phyloP scores from a whole-genome alignment of 2,113 vertebrate species.

The Progne subis region DNA sequence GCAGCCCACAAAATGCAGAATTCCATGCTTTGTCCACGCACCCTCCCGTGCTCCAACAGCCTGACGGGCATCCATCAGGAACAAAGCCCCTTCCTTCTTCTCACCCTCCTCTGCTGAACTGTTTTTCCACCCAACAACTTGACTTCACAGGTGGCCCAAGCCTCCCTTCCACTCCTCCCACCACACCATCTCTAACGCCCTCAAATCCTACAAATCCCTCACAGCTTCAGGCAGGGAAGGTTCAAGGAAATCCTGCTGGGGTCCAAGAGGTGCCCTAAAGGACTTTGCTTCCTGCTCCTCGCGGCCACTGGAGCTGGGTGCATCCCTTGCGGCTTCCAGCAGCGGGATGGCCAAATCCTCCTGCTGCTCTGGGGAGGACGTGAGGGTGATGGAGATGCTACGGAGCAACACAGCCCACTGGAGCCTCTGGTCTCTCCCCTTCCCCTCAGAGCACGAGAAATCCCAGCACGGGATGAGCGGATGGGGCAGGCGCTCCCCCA shows the following conservation, averaged over 20 bases:
- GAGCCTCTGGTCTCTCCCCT: not conserved
- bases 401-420: fast-evolving
- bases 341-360: not conserved
- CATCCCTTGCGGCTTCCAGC: fast-evolving
- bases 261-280: not conserved
- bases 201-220: not conserved
- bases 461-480: not conserved
- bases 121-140: not conserved
- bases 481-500: not conserved
- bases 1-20: not conserved
- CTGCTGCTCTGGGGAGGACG: not conserved
- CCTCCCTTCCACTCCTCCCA: not conserved
- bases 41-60: not conserved
- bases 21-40: fast-evolving
- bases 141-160: not conserved
- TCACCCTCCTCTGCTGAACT: not conserved
- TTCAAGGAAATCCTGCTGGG: not conserved
- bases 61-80: not conserved
- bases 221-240: fast-evolving
- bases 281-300: not conserved
- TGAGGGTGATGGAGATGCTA: not conserved
- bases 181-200: fast-evolving
- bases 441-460: not conserved
- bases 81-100: not conserved
- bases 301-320: fast-evolving